Base-by-base conservation (phyloP, 92 coral and sea anemone species). In the Parazoanthus swiftii region DNA sequence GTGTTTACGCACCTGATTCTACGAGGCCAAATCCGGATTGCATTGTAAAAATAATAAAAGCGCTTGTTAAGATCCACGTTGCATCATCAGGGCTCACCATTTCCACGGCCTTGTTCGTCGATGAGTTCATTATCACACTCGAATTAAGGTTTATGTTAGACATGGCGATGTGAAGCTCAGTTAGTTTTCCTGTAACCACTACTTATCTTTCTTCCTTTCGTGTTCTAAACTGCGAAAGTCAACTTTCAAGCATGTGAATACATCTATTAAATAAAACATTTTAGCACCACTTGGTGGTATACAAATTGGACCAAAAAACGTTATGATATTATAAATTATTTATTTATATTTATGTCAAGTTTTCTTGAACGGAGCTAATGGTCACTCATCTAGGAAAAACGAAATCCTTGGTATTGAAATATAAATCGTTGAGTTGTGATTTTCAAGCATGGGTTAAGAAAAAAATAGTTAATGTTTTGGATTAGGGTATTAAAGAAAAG, bases 41-140 rank as follows among this genome's bases (percentile, higher is more conserved):
- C 98, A 96, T 96, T 50, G 98, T 96, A 81, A 96, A 96, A 56
- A 96, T 96, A 23, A 96, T 96, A 74, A 96, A 96, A 14, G 98
- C 98, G 38, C 96, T 93, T 14, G 98, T 94, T 54, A 96, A 90
- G 66, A 96, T 94, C 98, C 98, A 96, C 4, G 98, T 96, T 20
- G 98, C 98, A 73, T 96, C 98, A 79, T 96, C 98, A 1, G 98
- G 93, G 6, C 82, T 79, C 25, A 95, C 88, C 23, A 72, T 67
- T 7, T 74, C 80, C 23, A 50, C 72, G 56, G 5, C 74, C 58
- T 7, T 13, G 38, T 44, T 59, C 8, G 83, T 56, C 35, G 63
- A 70, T 26, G 87, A 76, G 18, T 84, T 84, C 25, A 46, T 16
- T 42, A 51, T 21, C 9, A 71, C 14, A 71, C 66, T 70, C 18